Evolutionary conservation across 2,797 vertebrate genomes (phyloP).

Genomic region (Hoplostethus mediterraneus): DNA sequence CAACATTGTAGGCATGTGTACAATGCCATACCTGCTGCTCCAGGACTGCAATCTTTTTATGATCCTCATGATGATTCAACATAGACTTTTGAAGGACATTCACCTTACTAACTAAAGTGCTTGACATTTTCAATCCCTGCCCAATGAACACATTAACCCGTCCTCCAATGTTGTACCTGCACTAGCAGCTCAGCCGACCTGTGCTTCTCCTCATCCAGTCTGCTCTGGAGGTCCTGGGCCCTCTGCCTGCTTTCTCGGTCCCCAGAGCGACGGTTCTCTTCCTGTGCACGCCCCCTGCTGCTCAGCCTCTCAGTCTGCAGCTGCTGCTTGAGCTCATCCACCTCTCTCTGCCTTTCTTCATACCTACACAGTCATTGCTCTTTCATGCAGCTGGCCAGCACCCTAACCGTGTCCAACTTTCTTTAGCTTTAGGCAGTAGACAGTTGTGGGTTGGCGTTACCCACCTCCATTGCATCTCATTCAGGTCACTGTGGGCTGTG

Average conservation of each 20-base stretch:
- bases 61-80: slow-evolving; percentile 83
- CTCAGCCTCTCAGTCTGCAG: slow-evolving; percentile 67
- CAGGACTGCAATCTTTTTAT: slow-evolving; percentile 80
- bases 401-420: not conserved
- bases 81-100: slow-evolving; percentile 80
- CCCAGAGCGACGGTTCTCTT: slow-evolving; percentile 70
- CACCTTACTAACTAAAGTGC: slow-evolving; percentile 71
- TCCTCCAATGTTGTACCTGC: slow-evolving; percentile 78
- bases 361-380: slow-evolving; percentile 46
- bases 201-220: slow-evolving; percentile 81
- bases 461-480: slow-evolving; percentile 67
- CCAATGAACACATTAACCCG: too few species aligned
- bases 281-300: slow-evolving; percentile 40
- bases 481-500: slow-evolving; percentile 77
- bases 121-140: too few species aligned
- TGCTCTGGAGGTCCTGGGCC: slow-evolving; percentile 65
- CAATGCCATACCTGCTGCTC: slow-evolving; percentile 87
- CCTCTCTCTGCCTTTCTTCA: slow-evolving; percentile 41
- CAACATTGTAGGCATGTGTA: not conserved
- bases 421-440: not conserved
- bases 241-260: slow-evolving; percentile 78
- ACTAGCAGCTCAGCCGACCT: slow-evolving; percentile 79
- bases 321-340: slow-evolving; percentile 58
- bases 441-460: slow-evolving; percentile 25
- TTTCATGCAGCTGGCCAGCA: slow-evolving; percentile 12